Percentiles rank a stretch among this genome's conserved stretches.
These are phyloP conservation scores for Oopsacas minuta DNA, from an alignment of 37 sponge, comb jelly and placozoan species.

Conservation along the genomic window DNA sequence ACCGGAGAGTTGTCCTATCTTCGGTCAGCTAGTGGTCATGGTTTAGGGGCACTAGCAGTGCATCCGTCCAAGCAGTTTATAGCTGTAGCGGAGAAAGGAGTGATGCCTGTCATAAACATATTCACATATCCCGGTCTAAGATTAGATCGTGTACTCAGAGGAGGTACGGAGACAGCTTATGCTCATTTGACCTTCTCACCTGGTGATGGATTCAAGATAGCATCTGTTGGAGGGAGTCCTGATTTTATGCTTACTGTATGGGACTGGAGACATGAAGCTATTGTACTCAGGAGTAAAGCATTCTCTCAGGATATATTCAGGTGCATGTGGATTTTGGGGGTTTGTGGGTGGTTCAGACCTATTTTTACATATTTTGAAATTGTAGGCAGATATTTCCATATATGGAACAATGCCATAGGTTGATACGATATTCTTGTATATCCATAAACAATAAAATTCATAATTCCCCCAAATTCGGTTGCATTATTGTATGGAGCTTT, in stretches of 20 bases:
- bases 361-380: no score
- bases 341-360: no score
- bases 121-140: slow-evolving; percentile 69
- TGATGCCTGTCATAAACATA: slow-evolving; percentile 63
- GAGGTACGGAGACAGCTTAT: slow-evolving; percentile 46
- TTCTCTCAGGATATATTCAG: slow-evolving; percentile 88
- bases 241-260: slow-evolving; percentile 98
- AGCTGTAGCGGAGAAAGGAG: slow-evolving; percentile 95
- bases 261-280: slow-evolving; percentile 91
- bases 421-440: no score
- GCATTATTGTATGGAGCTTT: no score
- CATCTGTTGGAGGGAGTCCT: slow-evolving; percentile 78
- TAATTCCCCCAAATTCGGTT: no score
- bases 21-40: slow-evolving; percentile 66
- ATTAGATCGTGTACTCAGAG: slow-evolving; percentile 63
- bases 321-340: no score
- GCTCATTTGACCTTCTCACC: slow-evolving; percentile 55
- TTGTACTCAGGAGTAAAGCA: slow-evolving; percentile 83
- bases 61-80: slow-evolving; percentile 71
- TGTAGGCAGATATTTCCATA: no score
- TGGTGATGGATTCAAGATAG: slow-evolving; percentile 64
- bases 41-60: slow-evolving; percentile 87
- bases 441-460: no score
- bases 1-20: slow-evolving; percentile 53
- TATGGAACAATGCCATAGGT: no score